Percentiles rank a stretch among this genome's conserved stretches.
These are phyloP conservation scores for Tenebrio molitor DNA, from an alignment of 1,140 invertebrate species.

Conservation along the genomic window DNA sequence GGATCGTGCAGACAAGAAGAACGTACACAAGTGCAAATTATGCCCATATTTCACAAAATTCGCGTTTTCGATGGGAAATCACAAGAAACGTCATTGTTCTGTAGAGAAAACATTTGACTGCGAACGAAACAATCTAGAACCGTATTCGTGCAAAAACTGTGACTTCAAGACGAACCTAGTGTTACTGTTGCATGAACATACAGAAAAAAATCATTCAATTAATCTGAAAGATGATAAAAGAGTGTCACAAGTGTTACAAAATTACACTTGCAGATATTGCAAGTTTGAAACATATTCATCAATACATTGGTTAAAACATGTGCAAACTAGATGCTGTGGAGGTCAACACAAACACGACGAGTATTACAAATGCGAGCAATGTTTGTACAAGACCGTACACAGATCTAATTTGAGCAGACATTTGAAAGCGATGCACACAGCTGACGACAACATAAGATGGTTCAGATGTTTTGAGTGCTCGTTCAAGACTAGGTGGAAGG, in stretches of 20 bases:
- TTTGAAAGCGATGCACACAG: no score
- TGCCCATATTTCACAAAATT: neutral
- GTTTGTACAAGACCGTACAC: no score
- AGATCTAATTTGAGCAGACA: no score
- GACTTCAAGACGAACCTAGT: neutral
- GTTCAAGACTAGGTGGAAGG: no score
- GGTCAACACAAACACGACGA: no score
- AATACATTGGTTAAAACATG: no score
- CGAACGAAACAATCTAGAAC: neutral
- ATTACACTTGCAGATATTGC: neutral
- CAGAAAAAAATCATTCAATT: neutral
- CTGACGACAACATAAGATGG: no score
- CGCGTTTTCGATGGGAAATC: neutral
- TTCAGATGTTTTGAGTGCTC: no score
- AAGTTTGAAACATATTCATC: no score
- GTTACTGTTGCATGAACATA: neutral
- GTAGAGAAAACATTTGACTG: neutral
- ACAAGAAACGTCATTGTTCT: neutral
- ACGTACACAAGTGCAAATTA: neutral
- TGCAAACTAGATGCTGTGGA: no score
- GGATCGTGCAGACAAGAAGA: neutral
- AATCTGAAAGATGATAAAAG: neutral
- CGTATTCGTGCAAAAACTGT: neutral
- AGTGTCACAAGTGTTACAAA: neutral
- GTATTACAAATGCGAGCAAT: no score